Evolutionary conservation across 1,140 invertebrate genomes (phyloP).

Genomic region (Atta cephalotes): DNA sequence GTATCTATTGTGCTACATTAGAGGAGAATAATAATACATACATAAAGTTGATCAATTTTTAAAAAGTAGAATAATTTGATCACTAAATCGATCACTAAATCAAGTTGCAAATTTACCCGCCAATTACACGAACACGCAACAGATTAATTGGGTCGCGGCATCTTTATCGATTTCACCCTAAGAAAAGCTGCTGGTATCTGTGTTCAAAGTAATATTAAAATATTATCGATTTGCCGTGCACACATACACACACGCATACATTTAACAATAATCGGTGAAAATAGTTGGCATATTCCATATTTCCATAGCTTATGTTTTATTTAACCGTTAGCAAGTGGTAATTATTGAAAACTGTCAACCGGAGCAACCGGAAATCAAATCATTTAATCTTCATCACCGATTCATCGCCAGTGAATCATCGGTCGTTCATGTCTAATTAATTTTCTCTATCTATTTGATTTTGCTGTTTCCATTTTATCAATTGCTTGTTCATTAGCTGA

Average conservation of each 20-base stretch:
- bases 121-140: constrained; percentile 45
- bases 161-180: constrained; percentile 41
- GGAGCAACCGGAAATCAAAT: constrained; percentile 39
- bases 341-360: constrained; percentile 44
- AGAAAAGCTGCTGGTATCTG: constrained; percentile 40
- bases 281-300: constrained; percentile 7
- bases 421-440: constrained; percentile 32
- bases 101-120: constrained; percentile 22
- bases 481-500: background rate
- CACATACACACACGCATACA: too few species aligned
- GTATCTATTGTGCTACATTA: background rate
- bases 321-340: constrained; percentile 19
- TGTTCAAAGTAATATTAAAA: constrained; percentile 44
- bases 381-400: constrained; percentile 32
- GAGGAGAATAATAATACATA: background rate
- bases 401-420: background rate
- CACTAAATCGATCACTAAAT: background rate
- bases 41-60: background rate
- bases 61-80: background rate
- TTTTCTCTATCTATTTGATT: background rate
- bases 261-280: constrained; percentile 36
- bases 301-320: constrained; percentile 35
- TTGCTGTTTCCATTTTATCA: constrained; percentile 2
- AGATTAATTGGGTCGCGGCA: constrained; percentile 55
- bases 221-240: constrained; percentile 10